phyloP scores from a whole-genome alignment of 1,140 invertebrate genomes.

The Nephila pilipes region DNA sequence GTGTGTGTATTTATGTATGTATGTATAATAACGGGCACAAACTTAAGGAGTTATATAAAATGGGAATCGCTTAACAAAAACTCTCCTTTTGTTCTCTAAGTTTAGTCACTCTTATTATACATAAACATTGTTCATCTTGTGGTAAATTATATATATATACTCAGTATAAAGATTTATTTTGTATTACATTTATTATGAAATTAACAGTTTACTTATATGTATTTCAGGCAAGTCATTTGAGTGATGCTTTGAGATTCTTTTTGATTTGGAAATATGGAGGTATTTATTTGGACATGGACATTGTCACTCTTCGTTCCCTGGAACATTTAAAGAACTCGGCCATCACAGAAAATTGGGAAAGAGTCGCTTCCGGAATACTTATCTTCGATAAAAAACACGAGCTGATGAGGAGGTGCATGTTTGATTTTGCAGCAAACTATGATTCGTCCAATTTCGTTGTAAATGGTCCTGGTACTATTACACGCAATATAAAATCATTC shows the following conservation, averaged over 20 bases:
- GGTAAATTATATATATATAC: too few relatives aligned
- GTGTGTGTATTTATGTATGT: too few relatives aligned
- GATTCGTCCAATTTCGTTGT: constrained; percentile 46
- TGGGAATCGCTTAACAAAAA: too few relatives aligned
- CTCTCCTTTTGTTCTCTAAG: too few relatives aligned
- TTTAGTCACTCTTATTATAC: too few relatives aligned
- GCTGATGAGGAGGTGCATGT: constrained; percentile 85
- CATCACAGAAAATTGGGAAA: constrained; percentile 83
- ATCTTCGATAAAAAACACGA: constrained; percentile 84
- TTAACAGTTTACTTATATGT: neutral
- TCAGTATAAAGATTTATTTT: too few relatives aligned
- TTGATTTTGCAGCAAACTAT: constrained; percentile 83
- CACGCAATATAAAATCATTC: constrained; percentile 15
- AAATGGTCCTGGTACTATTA: constrained; percentile 56
- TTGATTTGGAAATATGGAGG: constrained; percentile 90
- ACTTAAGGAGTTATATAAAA: too few relatives aligned
- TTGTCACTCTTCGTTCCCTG: constrained; percentile 85
- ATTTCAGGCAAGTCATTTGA: constrained; percentile 73
- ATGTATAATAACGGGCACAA: too few relatives aligned
- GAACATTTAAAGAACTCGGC: constrained; percentile 77
- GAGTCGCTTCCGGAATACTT: constrained; percentile 86
- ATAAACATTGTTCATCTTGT: too few relatives aligned
- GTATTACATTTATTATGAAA: too few relatives aligned
- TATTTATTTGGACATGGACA: constrained; percentile 89
- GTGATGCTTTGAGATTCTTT: constrained; percentile 84